These are phyloP conservation scores for Hylaeus anthracinus DNA, from an alignment of 1,140 invertebrate species.

Conservation along the genomic window DNA sequence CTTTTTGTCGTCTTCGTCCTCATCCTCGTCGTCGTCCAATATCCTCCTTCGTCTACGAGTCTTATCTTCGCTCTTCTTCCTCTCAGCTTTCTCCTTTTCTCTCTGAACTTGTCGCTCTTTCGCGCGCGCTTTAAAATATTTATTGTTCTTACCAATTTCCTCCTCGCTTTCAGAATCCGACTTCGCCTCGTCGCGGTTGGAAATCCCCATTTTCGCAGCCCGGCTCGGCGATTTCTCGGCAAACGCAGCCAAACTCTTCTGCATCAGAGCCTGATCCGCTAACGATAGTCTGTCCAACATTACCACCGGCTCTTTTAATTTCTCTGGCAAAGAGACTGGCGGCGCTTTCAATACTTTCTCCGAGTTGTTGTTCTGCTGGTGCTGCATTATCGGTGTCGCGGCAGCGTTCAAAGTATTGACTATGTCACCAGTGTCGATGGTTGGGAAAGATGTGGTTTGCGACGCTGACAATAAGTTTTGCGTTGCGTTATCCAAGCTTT, in stretches of 20 bases:
- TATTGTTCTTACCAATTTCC: conserved; percentile 78
- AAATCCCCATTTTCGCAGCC: conserved; percentile 83
- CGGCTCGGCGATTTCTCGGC: conserved; percentile 83
- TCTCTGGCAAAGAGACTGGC: conserved; percentile 51
- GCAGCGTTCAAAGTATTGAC: conserved; percentile 32
- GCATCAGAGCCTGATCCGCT: conserved; percentile 84
- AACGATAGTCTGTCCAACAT: conserved; percentile 84
- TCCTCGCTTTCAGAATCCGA: conserved; percentile 82
- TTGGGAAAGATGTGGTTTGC: conserved; percentile 40
- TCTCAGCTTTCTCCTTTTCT: conserved; percentile 75
- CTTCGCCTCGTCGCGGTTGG: conserved; percentile 70
- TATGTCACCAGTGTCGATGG: conserved; percentile 35
- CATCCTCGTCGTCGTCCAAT: conserved; percentile 68
- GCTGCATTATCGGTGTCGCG: conserved; percentile 43
- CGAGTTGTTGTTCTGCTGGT: conserved; percentile 70
- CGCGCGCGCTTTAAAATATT: conserved; percentile 80
- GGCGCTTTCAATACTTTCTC: conserved; percentile 67
- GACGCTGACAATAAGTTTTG: conserved; percentile 47
- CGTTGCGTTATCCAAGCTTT: conserved; percentile 63
- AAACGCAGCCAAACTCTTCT: conserved; percentile 84
- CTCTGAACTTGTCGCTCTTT: conserved; percentile 76
- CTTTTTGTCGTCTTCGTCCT: conserved; percentile 65
- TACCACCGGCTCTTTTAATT: conserved; percentile 80
- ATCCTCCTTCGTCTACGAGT: conserved; percentile 67
- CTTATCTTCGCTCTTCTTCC: conserved; percentile 72